Conservation (phyloP, 2,888 invertebrate genomes). For the Latrodectus hesperus region DNA sequence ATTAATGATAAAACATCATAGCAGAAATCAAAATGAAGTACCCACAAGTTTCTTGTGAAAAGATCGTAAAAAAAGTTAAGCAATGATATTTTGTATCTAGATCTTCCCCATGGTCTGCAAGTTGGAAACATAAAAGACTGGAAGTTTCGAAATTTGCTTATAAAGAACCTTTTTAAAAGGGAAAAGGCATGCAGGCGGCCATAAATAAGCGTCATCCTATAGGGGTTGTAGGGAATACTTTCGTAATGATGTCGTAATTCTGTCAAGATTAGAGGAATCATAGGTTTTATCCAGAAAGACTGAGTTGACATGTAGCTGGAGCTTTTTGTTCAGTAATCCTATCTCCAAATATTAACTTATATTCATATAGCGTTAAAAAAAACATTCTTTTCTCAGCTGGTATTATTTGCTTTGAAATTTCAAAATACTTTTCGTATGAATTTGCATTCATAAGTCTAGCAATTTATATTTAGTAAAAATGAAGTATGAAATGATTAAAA, state of each 20-base stretch:
- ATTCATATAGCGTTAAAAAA: neutral
- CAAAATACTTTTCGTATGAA: too few species aligned
- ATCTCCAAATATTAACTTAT: neutral
- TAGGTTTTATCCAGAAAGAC: neutral
- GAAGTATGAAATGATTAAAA: too few species aligned
- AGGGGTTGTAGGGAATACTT: conserved; percentile 8
- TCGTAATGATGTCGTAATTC: conserved; percentile 26
- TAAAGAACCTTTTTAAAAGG: conserved; percentile 36
- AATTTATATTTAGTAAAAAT: too few species aligned
- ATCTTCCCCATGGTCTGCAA: neutral
- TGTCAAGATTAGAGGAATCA: conserved; percentile 6
- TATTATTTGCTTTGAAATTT: too few species aligned
- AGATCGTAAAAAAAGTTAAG: too few species aligned
- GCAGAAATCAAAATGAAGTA: too few species aligned
- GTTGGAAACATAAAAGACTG: neutral
- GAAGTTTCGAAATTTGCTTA: conserved; percentile 36
- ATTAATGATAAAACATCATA: too few species aligned
- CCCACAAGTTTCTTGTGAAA: too few species aligned
- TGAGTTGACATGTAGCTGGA: neutral
- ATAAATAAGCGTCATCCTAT: conserved; percentile 29
- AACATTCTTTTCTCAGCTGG: too few species aligned
- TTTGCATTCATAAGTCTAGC: too few species aligned
- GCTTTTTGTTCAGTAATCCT: neutral
- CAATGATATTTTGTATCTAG: neutral
- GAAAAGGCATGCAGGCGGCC: conserved; percentile 12